Percentiles rank a stretch among this genome's conserved stretches.
Conservation (phyloP, 1,140 invertebrate species). For the Solenopsis fugax region DNA sequence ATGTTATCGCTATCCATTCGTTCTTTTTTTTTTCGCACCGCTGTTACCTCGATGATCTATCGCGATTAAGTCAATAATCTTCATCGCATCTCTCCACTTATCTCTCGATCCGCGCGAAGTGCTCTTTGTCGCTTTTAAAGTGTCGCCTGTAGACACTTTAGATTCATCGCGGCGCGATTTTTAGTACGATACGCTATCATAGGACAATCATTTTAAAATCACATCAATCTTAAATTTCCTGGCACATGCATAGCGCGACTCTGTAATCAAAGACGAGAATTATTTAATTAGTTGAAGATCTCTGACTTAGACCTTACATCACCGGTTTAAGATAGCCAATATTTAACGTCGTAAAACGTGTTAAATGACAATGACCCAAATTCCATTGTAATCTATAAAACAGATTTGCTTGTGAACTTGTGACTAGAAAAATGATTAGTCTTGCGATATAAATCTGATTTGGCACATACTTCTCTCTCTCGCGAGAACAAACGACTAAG, state of each 20-base stretch:
- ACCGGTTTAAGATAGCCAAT: not conserved
- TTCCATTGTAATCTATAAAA: not conserved
- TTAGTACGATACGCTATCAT: not conserved
- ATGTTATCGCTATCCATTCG: not conserved
- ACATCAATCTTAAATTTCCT: not conserved
- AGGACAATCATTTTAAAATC: not conserved
- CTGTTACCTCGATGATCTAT: not conserved
- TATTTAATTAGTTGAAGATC: not conserved
- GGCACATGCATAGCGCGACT: not conserved
- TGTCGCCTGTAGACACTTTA: not conserved
- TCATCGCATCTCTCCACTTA: conserved; percentile 32
- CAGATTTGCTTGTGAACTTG: not conserved
- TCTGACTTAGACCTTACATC: not conserved
- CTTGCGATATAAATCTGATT: not conserved
- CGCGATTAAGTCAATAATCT: conserved; percentile 48
- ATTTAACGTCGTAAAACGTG: not conserved
- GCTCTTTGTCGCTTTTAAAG: not conserved
- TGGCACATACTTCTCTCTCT: not conserved
- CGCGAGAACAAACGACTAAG: not conserved
- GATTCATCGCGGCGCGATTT: not conserved
- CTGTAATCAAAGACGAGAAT: not conserved
- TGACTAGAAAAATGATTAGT: not conserved
- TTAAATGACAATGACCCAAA: not conserved
- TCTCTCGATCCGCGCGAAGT: not conserved
- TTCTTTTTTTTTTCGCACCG: not conserved